Conservation (phyloP, 2,113 vertebrate species). For the Acanthisitta chloris region DNA sequence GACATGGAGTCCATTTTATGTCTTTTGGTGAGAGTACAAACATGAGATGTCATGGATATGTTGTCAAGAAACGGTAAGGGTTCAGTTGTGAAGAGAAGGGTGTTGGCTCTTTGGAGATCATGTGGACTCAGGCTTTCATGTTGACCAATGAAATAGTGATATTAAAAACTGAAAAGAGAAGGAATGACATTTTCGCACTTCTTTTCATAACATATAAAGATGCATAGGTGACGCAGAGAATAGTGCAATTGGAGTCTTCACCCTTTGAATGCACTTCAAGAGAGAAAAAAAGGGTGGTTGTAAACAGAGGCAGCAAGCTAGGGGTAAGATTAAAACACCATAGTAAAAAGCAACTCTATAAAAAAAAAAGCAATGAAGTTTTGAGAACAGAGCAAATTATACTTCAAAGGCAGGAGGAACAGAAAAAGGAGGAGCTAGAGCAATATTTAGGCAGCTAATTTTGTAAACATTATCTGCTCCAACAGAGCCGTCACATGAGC, state of each 20-base stretch:
- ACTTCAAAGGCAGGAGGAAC: neutral
- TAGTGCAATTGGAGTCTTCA: rapidly evolving
- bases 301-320: neutral
- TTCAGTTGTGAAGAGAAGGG: neutral
- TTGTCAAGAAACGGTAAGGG: neutral
- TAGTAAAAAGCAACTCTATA: neutral
- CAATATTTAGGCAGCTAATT: neutral
- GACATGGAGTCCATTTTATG: neutral
- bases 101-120: neutral
- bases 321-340: neutral
- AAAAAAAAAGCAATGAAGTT: neutral
- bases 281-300: neutral
- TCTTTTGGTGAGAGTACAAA: neutral
- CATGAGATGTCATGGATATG: neutral
- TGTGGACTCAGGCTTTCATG: neutral
- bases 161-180: neutral
- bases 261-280: neutral
- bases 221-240: neutral
- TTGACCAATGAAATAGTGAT: neutral
- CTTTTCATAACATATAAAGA: neutral
- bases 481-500: neutral
- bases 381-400: neutral
- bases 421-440: neutral
- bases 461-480: neutral
- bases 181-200: neutral